Evolutionary conservation across 2,113 vertebrate species (phyloP).

Genomic region (sheep (Ovis aries)): ARS-UI_Ramb_v3.0 NC_056055.1:27690501-27691000

Average conservation of each 20-base stretch:
- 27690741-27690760: too few species aligned
- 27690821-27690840: background rate
- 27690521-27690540: background rate
- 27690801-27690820: background rate
- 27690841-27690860: background rate
- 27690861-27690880: background rate
- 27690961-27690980: background rate
- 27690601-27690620: background rate
- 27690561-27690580: background rate
- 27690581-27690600: too few species aligned
- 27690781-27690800: background rate
- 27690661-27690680: background rate
- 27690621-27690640: background rate
- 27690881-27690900: background rate
- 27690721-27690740: background rate
- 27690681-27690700: background rate
- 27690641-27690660: background rate
- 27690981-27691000: background rate
- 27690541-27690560: too few species aligned
- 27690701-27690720: background rate
- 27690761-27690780: background rate
- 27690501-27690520: background rate
- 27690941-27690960: background rate
- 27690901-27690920: background rate
- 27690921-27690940: rapidly evolving